Evolutionary conservation across 2,113 vertebrate species (phyloP).

Genomic region (Solenodon paradoxus): DNA sequence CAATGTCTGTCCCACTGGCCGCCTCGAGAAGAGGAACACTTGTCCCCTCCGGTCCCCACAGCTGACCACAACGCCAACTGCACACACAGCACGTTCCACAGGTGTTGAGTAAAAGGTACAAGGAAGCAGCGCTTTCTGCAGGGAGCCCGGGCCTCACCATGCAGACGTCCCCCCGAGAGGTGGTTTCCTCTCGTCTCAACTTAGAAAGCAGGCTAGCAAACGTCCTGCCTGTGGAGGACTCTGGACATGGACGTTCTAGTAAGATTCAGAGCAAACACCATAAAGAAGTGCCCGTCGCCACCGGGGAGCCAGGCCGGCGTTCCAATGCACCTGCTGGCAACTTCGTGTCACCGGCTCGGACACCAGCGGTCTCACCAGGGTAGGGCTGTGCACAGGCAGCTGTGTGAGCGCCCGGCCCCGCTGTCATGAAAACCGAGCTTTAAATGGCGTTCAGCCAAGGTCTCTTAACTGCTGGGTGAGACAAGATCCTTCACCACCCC

Average conservation of each 20-base stretch:
- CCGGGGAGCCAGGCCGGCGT: background rate
- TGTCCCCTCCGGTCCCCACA: background rate
- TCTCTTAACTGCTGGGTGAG: background rate
- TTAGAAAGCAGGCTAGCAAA: conserved; percentile 46
- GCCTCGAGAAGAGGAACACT: background rate
- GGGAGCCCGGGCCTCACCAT: background rate
- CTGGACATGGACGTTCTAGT: conserved; percentile 12
- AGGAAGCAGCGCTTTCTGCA: background rate
- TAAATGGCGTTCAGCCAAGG: background rate
- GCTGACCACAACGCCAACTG: background rate
- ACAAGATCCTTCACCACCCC: background rate
- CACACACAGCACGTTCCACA: background rate
- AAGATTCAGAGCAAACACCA: conserved; percentile 3
- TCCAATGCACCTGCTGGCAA: background rate
- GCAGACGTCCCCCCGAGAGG: background rate
- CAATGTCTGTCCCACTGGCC: background rate
- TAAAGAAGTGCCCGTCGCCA: background rate
- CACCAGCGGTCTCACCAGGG: background rate
- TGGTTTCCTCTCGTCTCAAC: background rate
- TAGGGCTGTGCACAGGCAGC: background rate
- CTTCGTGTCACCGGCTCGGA: background rate
- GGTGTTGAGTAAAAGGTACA: background rate
- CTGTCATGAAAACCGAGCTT: background rate
- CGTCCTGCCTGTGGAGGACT: conserved; percentile 33
- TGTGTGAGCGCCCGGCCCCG: background rate